Base-by-base conservation (phyloP, 2,888 invertebrate genomes). In the Oscheius sp. region DNA sequence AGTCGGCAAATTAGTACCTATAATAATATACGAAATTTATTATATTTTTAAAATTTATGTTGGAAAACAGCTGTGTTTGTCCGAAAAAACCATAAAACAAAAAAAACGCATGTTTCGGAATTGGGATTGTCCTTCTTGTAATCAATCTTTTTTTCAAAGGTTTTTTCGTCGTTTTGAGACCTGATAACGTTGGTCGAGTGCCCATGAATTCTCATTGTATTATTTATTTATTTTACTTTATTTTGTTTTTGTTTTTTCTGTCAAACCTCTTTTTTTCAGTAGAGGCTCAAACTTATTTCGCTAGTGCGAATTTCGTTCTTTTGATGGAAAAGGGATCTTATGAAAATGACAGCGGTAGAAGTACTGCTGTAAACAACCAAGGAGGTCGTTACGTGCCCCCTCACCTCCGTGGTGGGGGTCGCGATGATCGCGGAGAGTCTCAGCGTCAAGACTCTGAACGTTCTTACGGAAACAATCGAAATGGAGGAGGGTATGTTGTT, bases 321-420 rank as follows among this genome's bases (percentile, higher is more conserved):
- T 79, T 75, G 74, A 79, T 79, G 79, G 77, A 77, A 73, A 77
- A 65, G 70, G 74, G 75, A 74, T 70, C 74, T 62, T 71, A 64
- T 51, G 70, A 70, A 32, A 74, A 77, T 77, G 77, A 74, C 68
- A 72, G 78, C 75, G 72, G 78, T 75, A 71, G 72, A 57, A 78
- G 73, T 75, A 73, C 78, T 75, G 76, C 76, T 71, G 63, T 78
- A 71, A 74, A 59, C 20, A 59, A 59, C 44, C 59, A 59, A 41
- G 44, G 44, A 59, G 41, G 28, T 14, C 38, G 59, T 56, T 83
- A 83, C 73, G 81, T 83, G 26, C 83, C 83, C 62, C 83, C 83
- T 51, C 77, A 77, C 66, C 75, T 80, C 49, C 79, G 83, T 41
- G 71, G 70, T 38, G 59, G 59, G 41, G 59, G 44, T 22, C 64